These are phyloP conservation scores for Choloepus hoffmanni DNA, from an alignment of 2,113 vertebrate species.

Conservation along the genomic window DNA sequence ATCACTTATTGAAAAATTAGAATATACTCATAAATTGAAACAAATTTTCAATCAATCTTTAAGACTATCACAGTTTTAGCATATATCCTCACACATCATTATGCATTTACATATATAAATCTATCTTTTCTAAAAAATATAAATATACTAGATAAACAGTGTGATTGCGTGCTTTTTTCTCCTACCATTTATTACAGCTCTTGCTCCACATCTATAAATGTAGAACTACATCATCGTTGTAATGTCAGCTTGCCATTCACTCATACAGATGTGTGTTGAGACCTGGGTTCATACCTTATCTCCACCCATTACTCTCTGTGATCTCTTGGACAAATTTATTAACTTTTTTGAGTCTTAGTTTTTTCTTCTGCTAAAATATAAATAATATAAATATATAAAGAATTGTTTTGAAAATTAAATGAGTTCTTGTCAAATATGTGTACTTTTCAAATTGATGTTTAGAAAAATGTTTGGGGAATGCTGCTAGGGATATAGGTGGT, in stretches of 20 bases:
- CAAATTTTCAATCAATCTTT: not conserved
- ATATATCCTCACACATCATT: not conserved
- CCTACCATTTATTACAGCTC: not conserved
- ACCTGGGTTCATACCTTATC: not conserved
- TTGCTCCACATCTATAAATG: not conserved
- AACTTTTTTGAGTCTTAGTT: not conserved
- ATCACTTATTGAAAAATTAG: constrained; percentile 8
- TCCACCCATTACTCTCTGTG: not conserved
- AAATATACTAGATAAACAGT: not conserved
- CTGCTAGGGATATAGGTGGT: not conserved
- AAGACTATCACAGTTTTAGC: not conserved
- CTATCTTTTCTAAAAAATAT: not conserved
- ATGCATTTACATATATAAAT: not conserved
- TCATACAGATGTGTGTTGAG: not conserved
- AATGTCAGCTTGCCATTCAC: not conserved
- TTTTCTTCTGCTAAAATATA: constrained; percentile 24
- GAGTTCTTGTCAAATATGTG: not conserved
- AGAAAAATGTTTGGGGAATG: not conserved
- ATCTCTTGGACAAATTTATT: not conserved
- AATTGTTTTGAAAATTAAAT: not conserved
- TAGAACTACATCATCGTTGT: not conserved
- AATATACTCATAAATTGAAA: constrained; percentile 27
- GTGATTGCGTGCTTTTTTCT: not conserved
- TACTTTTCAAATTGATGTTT: constrained; percentile 22
- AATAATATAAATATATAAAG: not conserved